Percentiles rank a stretch among this genome's conserved stretches.
These are phyloP conservation scores for Turritopsis dohrnii DNA, from an alignment of 30 jellyfish, hydroid and myxozoan species.

Conservation along the genomic window DNA sequence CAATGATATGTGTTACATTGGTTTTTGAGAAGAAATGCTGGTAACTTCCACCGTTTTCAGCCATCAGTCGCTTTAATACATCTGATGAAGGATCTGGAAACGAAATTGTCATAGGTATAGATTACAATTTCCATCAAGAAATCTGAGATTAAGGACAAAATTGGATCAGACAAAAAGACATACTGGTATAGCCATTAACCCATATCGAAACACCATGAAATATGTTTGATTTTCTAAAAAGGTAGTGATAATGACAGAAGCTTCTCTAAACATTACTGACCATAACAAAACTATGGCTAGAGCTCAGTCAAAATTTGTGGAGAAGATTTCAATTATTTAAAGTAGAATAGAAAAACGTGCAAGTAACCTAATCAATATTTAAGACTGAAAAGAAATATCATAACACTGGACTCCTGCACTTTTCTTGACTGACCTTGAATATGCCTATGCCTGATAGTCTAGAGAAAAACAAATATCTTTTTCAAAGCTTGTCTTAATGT, in stretches of 20 bases:
- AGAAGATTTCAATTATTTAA: neutral
- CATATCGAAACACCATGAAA: conserved; percentile 81
- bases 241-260: neutral
- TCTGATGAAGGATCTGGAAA: conserved; percentile 91
- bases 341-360: neutral
- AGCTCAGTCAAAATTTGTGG: neutral
- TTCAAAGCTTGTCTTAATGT: too few species aligned
- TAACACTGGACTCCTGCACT: neutral
- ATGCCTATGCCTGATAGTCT: neutral
- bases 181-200: conserved; percentile 95
- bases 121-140: too few species aligned
- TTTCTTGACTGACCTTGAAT: neutral
- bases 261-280: neutral
- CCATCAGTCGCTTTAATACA: conserved; percentile 67
- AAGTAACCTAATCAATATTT: neutral
- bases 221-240: conserved; percentile 57
- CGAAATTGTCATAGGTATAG: neutral
- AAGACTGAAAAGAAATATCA: neutral
- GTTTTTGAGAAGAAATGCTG: conserved; percentile 79
- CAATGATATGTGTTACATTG: conserved; percentile 85
- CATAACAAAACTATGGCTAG: neutral
- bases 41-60: conserved; percentile 83
- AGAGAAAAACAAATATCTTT: too few species aligned
- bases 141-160: too few species aligned
- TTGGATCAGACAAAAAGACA: neutral